A percentile compares a stretch with the other conserved stretches of the same genome.
Evolutionary conservation across 2,797 vertebrate species (phyloP).

Genomic region (Spea hammondii): DNA sequence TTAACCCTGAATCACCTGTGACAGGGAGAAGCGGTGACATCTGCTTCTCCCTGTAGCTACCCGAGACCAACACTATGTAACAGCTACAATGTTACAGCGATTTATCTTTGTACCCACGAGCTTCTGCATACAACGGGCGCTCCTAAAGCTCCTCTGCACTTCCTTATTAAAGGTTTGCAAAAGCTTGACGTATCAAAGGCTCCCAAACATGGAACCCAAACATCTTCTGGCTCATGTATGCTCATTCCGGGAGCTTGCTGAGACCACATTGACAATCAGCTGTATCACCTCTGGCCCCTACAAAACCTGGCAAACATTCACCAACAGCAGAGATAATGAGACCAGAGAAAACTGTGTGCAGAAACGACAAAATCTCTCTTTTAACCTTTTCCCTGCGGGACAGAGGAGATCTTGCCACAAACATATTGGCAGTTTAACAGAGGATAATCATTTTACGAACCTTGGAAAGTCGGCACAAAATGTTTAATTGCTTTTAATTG

Average conservation of each 20-base stretch:
- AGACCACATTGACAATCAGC: constrained; percentile 19
- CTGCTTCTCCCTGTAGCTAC: background rate
- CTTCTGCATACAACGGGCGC: no score
- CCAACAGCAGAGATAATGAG: background rate
- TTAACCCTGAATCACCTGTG: constrained; percentile 20
- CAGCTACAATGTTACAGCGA: no score
- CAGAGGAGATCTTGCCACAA: no score
- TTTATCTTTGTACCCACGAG: no score
- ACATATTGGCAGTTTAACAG: no score
- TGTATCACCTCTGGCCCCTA: constrained; percentile 12
- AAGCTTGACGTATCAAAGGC: constrained; percentile 20
- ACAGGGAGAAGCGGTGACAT: no score
- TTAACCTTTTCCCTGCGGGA: no score
- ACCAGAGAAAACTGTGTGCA: background rate
- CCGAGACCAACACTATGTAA: background rate
- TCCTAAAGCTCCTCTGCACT: background rate
- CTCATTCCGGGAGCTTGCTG: background rate
- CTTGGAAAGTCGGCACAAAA: no score
- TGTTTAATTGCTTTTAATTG: no score
- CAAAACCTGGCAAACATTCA: constrained; percentile 16
- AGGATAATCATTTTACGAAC: no score
- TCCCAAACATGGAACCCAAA: constrained; percentile 12
- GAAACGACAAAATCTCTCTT: no score
- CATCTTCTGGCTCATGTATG: background rate
- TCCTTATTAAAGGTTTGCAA: constrained; percentile 12